These are phyloP conservation scores for Sorex maritimensis DNA, from an alignment of 2,797 vertebrate genomes.

Conservation along the genomic window DNA sequence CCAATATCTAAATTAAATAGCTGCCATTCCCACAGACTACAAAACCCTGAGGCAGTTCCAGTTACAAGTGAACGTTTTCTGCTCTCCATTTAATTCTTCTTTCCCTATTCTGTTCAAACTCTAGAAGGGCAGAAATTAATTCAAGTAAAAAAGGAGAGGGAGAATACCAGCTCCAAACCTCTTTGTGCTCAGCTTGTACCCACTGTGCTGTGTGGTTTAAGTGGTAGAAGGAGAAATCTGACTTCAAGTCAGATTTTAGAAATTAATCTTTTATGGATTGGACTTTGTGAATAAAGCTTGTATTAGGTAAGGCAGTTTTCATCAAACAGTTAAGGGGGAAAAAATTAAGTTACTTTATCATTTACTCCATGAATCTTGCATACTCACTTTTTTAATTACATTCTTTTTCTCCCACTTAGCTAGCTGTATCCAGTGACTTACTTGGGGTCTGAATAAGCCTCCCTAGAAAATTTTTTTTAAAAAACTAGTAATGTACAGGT, in stretches of 20 bases:
- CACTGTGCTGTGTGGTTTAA: background rate
- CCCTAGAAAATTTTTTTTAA: background rate
- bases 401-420: background rate
- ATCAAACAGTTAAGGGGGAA: background rate
- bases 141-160: background rate
- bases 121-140: background rate
- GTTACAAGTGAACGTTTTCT: background rate
- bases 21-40: background rate
- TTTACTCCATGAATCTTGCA: background rate
- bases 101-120: background rate
- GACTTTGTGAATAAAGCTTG: constrained; percentile 37
- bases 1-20: background rate
- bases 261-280: constrained; percentile 16
- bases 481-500: background rate
- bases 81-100: background rate
- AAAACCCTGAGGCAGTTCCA: background rate
- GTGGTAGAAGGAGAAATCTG: background rate
- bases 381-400: background rate
- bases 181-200: background rate
- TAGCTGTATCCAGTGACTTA: background rate
- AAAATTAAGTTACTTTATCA: constrained; percentile 54
- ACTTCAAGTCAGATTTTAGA: constrained; percentile 39
- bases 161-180: too few species aligned
- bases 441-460: background rate
- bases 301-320: background rate